Conservation (phyloP, 2,888 invertebrate species). For the Microdon myrmicae region DNA sequence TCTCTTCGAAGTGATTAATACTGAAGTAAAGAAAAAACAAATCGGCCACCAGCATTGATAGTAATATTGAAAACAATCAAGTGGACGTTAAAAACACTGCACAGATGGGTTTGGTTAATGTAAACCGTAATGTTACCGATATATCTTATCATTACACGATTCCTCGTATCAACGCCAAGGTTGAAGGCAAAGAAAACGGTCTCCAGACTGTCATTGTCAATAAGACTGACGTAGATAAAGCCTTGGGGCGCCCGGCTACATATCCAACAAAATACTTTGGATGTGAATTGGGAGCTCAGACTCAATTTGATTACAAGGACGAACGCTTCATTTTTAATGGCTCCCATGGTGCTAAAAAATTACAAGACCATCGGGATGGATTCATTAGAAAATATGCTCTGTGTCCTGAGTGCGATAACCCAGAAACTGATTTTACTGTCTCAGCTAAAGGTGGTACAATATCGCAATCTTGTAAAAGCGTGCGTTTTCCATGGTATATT, state of each 20-base stretch:
- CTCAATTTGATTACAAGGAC: slow-evolving; percentile 95
- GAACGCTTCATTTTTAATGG: slow-evolving; percentile 99
- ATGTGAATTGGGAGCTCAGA: slow-evolving; percentile 98
- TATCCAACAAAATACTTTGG: slow-evolving; percentile 90
- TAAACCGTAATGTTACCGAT: slow-evolving; percentile 96
- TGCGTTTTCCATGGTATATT: slow-evolving; percentile 93
- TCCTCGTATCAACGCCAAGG: slow-evolving; percentile 98
- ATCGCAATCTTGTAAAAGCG: slow-evolving; percentile 95
- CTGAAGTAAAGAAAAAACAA: slow-evolving; percentile 20
- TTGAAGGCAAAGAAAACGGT: slow-evolving; percentile 99
- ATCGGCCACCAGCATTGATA: not conserved
- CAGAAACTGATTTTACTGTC: slow-evolving; percentile 93
- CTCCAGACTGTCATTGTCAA: slow-evolving; percentile 99
- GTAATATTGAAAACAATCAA: slow-evolving; percentile 40
- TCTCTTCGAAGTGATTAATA: no score
- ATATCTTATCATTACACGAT: slow-evolving; percentile 99
- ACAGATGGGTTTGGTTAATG: slow-evolving; percentile 90
- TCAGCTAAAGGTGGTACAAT: slow-evolving; percentile 90
- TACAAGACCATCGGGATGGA: slow-evolving; percentile 96
- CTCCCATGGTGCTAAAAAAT: slow-evolving; percentile 94
- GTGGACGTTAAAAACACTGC: no score
- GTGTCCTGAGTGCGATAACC: slow-evolving; percentile 97
- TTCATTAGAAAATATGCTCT: slow-evolving; percentile 90
- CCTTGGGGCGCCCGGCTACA: slow-evolving; percentile 94
- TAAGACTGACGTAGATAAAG: slow-evolving; percentile 98